Evolutionary conservation across 2,888 invertebrate genomes (phyloP).

Genomic region (Drosophila borealis): DNA sequence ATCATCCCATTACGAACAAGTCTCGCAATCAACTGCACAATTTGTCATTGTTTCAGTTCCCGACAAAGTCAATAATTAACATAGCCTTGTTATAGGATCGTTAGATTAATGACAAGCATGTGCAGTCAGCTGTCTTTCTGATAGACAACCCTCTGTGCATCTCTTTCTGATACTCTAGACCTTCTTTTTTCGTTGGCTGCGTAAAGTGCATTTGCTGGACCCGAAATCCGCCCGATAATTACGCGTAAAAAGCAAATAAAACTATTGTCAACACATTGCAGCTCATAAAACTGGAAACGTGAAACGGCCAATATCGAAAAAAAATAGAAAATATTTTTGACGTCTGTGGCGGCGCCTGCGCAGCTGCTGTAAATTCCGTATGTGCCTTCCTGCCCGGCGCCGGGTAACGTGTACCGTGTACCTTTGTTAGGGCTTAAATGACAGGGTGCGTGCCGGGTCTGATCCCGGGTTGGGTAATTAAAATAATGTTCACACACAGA

Average conservation of each 20-base stretch:
- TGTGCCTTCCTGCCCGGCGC: conserved; percentile 7
- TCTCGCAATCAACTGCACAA: conserved; percentile 33
- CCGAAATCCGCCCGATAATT: conserved; percentile 53
- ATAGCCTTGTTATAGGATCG: conserved; percentile 53
- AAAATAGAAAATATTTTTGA: conserved; percentile 4
- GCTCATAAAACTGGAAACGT: conserved; percentile 47
- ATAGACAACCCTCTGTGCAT: too few species aligned
- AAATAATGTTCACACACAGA: conserved; percentile 70
- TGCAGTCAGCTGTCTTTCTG: conserved; percentile 32
- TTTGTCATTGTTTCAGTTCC: conserved; percentile 49
- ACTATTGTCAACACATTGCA: conserved; percentile 71
- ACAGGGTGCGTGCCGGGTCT: conserved; percentile 66
- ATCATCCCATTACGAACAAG: conserved; percentile 13
- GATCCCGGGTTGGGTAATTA: conserved; percentile 65
- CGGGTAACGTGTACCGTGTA: conserved; percentile 4
- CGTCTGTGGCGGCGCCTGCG: conserved; percentile 66
- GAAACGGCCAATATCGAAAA: conserved; percentile 46
- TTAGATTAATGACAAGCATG: conserved; percentile 55
- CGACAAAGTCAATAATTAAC: conserved; percentile 53
- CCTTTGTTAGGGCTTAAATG: conserved; percentile 61
- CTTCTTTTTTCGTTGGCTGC: background rate
- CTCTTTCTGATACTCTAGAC: background rate
- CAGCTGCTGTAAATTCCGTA: conserved; percentile 68
- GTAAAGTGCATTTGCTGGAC: conserved; percentile 57
- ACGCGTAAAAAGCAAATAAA: conserved; percentile 75